Evolutionary conservation across 2,888 invertebrate species (phyloP), one percentile per base, ranked within the genome.

Genomic region (Gibbula magus): DNA sequence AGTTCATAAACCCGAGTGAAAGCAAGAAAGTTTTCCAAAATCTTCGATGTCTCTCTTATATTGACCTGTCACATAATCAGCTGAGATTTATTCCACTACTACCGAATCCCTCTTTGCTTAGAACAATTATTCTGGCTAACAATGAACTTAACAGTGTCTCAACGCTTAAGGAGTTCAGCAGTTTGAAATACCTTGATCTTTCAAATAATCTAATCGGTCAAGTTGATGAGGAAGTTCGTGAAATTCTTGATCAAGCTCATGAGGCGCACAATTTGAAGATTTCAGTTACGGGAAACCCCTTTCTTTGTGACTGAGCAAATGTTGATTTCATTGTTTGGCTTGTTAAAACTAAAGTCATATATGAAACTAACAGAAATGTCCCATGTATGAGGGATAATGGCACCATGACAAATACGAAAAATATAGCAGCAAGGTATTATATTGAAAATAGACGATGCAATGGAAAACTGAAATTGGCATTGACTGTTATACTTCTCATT

Each of bases 291-390:
- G 74, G 74, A 74, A 74, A 74, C 22, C 39, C 45, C 39, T 45
- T 74, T 13, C 20, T 45, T 45, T 74, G 74, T 45, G 39, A 22
- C 7, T 74, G 74, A 13, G 45, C 20, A 45, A 74, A 45, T 45
- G 5, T 74, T 5, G 74, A 39, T n/a, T 74, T 74, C 35, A 74
- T 74, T 45, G 18, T 45, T n/a, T 74, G 74, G 74, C n/a, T 74
- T 18, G 25, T 74, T 7, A 22, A n/a, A n/a, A 45, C 51, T 45
- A 18, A 35, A 39, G 45, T 35, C 4, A 51, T 45, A 32, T n/a
- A 45, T n/a, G 74, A 74, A n/a, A 45, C 35, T 10, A 20, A 45
- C 2, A 8, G 74, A 45, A 45, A 29, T 13, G 45, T 45, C n/a
- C 35, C 25, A n/a, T 74, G 74, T 8, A 74, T 45, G 20, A 22